Evolutionary conservation across 2,797 vertebrate genomes (phyloP).

Genomic region (Muscicapa comitata): DNA sequence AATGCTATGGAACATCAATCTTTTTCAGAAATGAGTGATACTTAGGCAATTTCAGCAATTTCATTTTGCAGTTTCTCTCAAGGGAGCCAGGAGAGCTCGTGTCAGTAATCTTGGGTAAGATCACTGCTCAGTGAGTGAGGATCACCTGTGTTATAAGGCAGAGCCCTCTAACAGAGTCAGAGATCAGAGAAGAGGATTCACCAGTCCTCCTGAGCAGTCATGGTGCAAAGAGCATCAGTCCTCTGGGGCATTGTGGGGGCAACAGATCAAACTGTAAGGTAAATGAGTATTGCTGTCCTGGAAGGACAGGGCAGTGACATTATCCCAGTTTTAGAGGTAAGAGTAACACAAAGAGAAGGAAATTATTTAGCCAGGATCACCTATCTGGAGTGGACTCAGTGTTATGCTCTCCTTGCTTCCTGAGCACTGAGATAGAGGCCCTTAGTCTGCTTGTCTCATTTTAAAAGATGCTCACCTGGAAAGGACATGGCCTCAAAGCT

Average conservation of each 20-base stretch:
- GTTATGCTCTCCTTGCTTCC: neutral
- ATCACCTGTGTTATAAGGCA: neutral
- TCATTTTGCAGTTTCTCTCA: neutral
- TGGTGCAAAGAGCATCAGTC: neutral
- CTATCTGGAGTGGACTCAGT: neutral
- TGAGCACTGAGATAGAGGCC: neutral
- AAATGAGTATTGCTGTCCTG: neutral
- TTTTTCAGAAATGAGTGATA: neutral
- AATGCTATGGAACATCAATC: neutral
- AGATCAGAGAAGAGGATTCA: neutral
- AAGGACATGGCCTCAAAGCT: neutral
- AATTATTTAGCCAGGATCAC: neutral
- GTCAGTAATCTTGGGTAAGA: neutral
- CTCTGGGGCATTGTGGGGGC: neutral
- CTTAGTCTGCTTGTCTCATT: neutral
- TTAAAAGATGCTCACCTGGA: neutral
- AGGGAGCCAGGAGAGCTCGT: neutral
- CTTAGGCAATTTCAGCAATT: neutral
- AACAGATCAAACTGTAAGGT: neutral
- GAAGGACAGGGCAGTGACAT: neutral
- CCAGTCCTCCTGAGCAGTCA: neutral
- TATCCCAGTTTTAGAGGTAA: neutral
- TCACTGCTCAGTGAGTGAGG: neutral
- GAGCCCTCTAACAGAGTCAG: neutral
- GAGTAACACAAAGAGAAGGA: neutral